Percentiles rank a stretch among this genome's conserved stretches.
Evolutionary conservation across 2,888 invertebrate species (phyloP).

Genomic region (Ophraella communa): DNA sequence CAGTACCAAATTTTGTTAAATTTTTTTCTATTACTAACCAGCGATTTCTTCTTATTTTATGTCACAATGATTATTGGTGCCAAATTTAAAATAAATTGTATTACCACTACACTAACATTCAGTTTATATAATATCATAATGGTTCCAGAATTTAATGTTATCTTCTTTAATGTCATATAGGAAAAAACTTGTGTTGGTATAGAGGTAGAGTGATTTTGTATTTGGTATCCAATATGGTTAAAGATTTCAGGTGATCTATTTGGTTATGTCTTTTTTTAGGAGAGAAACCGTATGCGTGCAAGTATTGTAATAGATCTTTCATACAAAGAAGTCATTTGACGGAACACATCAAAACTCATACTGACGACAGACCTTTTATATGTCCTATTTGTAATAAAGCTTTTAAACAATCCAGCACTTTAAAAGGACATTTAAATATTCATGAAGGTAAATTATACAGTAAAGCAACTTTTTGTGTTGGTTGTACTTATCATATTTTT

Average conservation of each 20-base stretch:
- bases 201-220: not conserved
- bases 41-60: no score
- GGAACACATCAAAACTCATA: constrained; percentile 53
- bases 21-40: no score
- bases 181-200: no score
- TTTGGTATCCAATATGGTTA: not conserved
- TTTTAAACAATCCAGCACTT: constrained; percentile 51
- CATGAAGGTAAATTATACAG: constrained; percentile 48
- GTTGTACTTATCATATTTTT: not conserved
- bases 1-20: no score
- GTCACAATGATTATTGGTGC: no score
- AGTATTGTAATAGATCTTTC: constrained; percentile 52
- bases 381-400: constrained; percentile 52
- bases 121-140: no score
- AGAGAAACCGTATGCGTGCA: constrained; percentile 54
- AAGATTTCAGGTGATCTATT: not conserved
- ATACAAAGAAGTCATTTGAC: constrained; percentile 54
- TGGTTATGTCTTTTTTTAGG: constrained; percentile 40
- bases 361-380: constrained; percentile 51
- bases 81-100: no score
- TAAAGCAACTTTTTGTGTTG: no score
- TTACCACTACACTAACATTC: no score
- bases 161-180: no score
- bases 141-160: no score
- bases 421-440: constrained; percentile 53